phyloP scores from a whole-genome alignment of 1,140 invertebrate species.

The Oscheius sp. region DNA sequence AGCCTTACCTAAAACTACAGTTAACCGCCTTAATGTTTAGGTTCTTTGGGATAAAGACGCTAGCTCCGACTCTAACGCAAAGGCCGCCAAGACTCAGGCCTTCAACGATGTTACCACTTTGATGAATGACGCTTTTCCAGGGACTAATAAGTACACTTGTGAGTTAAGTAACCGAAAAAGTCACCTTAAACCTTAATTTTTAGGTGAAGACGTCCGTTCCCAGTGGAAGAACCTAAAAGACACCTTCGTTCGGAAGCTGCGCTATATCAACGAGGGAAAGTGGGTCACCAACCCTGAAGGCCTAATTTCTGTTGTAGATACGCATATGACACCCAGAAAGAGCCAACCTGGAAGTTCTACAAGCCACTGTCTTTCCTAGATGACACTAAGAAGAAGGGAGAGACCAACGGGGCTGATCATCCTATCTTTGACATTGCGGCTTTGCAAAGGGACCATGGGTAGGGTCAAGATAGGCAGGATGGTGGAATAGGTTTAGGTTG shows the following conservation, averaged over 20 bases:
- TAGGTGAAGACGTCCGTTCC: conserved; percentile 26
- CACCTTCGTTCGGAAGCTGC: conserved; percentile 30
- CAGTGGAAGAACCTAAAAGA: conserved; percentile 40
- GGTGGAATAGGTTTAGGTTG: neutral
- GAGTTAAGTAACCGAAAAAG: neutral
- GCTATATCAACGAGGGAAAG: conserved; percentile 37
- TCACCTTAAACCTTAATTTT: neutral
- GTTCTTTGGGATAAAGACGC: neutral
- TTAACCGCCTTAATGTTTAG: too few relatives aligned
- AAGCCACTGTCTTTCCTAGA: conserved; percentile 24
- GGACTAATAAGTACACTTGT: conserved; percentile 6
- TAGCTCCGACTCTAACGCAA: neutral
- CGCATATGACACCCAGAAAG: conserved; percentile 14
- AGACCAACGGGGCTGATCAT: neutral
- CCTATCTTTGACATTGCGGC: conserved; percentile 6
- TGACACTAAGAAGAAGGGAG: conserved; percentile 10
- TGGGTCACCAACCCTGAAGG: conserved; percentile 2
- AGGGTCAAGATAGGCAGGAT: neutral
- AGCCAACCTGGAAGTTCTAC: conserved; percentile 39
- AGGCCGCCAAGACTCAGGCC: neutral
- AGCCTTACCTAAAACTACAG: neutral
- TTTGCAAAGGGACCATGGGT: conserved; percentile 4
- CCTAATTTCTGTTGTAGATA: conserved; percentile 17
- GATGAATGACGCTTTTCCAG: conserved; percentile 4
- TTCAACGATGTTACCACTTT: neutral